Evolutionary conservation across 1,140 invertebrate genomes (phyloP).

Genomic region (Argopecten irradians): DNA sequence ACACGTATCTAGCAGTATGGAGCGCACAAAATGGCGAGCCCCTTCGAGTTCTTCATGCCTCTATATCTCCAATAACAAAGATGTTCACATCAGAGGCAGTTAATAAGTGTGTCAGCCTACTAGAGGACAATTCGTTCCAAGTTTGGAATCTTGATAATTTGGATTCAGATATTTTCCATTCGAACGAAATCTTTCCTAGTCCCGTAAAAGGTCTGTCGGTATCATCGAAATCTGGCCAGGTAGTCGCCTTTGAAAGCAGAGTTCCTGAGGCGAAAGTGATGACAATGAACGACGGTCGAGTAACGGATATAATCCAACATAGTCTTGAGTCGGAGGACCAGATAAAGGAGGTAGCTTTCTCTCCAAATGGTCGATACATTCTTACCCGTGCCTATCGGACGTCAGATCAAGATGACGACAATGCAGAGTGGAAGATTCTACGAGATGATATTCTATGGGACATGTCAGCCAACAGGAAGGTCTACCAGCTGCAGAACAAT

Average conservation of each 20-base stretch:
- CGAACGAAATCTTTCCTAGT: constrained; percentile 60
- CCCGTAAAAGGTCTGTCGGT: constrained; percentile 55
- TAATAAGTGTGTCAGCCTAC: constrained; percentile 66
- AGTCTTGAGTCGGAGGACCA: constrained; percentile 53
- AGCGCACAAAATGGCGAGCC: constrained; percentile 61
- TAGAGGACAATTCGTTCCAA: constrained; percentile 67
- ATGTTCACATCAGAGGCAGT: constrained; percentile 64
- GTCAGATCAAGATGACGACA: constrained; percentile 3
- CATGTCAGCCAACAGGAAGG: constrained; percentile 51
- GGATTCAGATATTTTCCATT: constrained; percentile 62
- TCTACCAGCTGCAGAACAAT: constrained; percentile 53
- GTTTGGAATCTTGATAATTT: constrained; percentile 73
- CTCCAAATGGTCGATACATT: constrained; percentile 59
- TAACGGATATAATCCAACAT: constrained; percentile 59
- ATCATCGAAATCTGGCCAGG: constrained; percentile 51
- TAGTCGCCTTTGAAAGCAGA: constrained; percentile 53
- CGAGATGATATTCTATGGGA: constrained; percentile 66
- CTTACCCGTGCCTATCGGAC: constrained; percentile 51
- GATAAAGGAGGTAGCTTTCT: constrained; percentile 54
- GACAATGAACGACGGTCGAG: constrained; percentile 56
- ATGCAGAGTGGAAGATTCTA: constrained; percentile 29
- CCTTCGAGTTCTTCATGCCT: constrained; percentile 63
- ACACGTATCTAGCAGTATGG: constrained; percentile 71
- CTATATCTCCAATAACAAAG: constrained; percentile 57
- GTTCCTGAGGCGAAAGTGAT: constrained; percentile 64